Evolutionary conservation across 2,113 vertebrate genomes (phyloP).

Genomic region (Cheilinus undulatus): DNA sequence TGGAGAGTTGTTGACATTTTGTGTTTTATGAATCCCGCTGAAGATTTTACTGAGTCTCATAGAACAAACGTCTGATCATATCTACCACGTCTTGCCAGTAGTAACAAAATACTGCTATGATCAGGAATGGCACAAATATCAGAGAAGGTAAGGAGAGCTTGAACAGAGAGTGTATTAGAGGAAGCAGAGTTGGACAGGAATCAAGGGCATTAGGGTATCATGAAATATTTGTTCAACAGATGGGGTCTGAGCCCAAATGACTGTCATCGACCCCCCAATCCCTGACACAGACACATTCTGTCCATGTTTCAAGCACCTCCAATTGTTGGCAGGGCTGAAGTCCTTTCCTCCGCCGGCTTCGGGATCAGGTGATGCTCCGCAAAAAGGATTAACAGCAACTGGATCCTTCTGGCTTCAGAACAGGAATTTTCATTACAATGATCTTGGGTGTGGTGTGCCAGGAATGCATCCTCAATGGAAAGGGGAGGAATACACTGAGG

Average conservation of each 20-base stretch:
- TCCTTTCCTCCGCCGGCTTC: constrained; percentile 78
- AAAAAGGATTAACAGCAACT: constrained; percentile 91
- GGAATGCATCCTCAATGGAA: constrained; percentile 82
- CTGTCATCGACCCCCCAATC: neutral
- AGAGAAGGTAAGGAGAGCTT: constrained; percentile 1
- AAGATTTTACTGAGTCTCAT: neutral
- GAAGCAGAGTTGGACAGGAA: constrained; percentile 29
- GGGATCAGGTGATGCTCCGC: constrained; percentile 87
- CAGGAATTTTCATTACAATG: constrained; percentile 97
- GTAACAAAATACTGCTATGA: constrained; percentile 36
- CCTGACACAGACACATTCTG: constrained; percentile 19
- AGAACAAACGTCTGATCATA: neutral
- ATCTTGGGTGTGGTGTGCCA: constrained; percentile 92
- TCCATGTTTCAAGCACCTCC: constrained; percentile 49
- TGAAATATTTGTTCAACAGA: constrained; percentile 44
- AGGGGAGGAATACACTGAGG: constrained; percentile 69
- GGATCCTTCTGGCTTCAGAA: constrained; percentile 88
- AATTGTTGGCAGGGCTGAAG: constrained; percentile 71
- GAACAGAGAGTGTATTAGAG: neutral
- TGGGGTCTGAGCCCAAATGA: constrained; percentile 27
- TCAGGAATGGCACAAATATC: constrained; percentile 26
- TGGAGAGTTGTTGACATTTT: constrained; percentile 24
- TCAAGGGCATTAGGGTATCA: constrained; percentile 11
- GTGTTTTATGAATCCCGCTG: constrained; percentile 15
- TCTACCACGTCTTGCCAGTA: neutral